Evolutionary conservation across 2,888 invertebrate species (phyloP).

Genomic region (Biston betularia): DNA sequence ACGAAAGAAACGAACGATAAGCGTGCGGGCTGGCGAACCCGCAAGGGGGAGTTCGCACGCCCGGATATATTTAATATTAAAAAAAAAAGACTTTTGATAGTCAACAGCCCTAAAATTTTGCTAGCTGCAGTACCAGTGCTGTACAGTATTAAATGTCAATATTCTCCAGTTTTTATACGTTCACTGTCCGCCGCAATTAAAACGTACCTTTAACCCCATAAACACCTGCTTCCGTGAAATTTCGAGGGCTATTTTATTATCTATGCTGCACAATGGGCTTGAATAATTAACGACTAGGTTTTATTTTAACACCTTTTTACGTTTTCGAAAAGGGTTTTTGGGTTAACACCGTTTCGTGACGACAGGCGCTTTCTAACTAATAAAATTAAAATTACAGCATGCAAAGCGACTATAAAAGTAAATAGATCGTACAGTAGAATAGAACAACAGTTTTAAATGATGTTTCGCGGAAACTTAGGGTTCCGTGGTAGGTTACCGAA

Average conservation of each 20-base stretch:
- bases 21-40: too few species aligned
- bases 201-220: slow-evolving; percentile 31
- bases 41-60: too few species aligned
- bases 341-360: slow-evolving; percentile 28
- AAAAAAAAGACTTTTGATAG: too few species aligned
- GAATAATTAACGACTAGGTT: slow-evolving; percentile 32
- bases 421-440: neutral
- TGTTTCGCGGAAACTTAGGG: too few species aligned
- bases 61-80: too few species aligned
- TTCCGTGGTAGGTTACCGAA: too few species aligned
- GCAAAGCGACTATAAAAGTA: neutral
- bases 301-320: slow-evolving; percentile 36
- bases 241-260: slow-evolving; percentile 36
- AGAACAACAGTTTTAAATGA: too few species aligned
- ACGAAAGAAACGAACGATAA: too few species aligned
- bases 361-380: slow-evolving; percentile 7
- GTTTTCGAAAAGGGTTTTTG: slow-evolving; percentile 31
- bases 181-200: slow-evolving; percentile 2
- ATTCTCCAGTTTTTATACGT: neutral
- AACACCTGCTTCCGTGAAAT: slow-evolving; percentile 46
- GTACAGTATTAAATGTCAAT: too few species aligned
- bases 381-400: neutral
- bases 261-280: slow-evolving; percentile 19
- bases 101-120: too few species aligned
- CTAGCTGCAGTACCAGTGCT: too few species aligned